Evolutionary conservation across 2,888 invertebrate species (phyloP).

Genomic region (Tolmerus cingulatus): DNA sequence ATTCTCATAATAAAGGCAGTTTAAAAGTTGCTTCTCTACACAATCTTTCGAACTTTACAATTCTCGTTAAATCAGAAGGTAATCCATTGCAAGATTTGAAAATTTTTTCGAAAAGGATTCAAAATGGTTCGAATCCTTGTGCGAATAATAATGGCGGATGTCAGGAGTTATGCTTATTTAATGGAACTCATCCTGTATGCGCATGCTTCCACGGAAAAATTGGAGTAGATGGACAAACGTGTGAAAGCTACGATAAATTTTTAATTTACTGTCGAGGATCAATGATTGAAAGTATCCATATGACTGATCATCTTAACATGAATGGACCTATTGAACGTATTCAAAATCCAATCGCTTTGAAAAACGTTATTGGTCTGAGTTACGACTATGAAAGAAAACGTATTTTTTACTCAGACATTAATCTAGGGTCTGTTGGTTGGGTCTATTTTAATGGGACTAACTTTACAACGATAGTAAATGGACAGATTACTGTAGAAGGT

Average conservation of each 20-base stretch:
- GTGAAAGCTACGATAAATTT: constrained; percentile 80
- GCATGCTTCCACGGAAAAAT: constrained; percentile 85
- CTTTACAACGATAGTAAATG: constrained; percentile 74
- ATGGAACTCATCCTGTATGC: constrained; percentile 74
- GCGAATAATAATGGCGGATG: constrained; percentile 74
- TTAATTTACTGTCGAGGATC: constrained; percentile 84
- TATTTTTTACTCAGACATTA: constrained; percentile 89
- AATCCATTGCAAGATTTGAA: constrained; percentile 76
- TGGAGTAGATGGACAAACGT: constrained; percentile 70
- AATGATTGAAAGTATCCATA: constrained; percentile 81
- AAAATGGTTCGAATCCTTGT: constrained; percentile 72
- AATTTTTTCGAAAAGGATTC: constrained; percentile 68
- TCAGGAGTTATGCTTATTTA: constrained; percentile 79
- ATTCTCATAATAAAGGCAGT: constrained; percentile 66
- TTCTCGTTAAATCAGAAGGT: constrained; percentile 69
- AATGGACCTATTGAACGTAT: constrained; percentile 82
- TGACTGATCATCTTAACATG: constrained; percentile 74
- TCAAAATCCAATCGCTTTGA: constrained; percentile 74
- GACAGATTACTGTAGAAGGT: constrained; percentile 87
- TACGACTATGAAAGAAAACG: constrained; percentile 75
- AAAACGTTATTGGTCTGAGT: constrained; percentile 86
- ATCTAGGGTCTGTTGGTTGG: constrained; percentile 82
- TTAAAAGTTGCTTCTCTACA: constrained; percentile 70
- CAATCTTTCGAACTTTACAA: constrained; percentile 68
- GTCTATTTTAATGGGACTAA: constrained; percentile 82